A percentile compares a stretch with the other conserved stretches of the same genome.
phyloP scores from a whole-genome alignment of 1,140 invertebrate genomes.

The Zaprionus ghesquierei region DNA sequence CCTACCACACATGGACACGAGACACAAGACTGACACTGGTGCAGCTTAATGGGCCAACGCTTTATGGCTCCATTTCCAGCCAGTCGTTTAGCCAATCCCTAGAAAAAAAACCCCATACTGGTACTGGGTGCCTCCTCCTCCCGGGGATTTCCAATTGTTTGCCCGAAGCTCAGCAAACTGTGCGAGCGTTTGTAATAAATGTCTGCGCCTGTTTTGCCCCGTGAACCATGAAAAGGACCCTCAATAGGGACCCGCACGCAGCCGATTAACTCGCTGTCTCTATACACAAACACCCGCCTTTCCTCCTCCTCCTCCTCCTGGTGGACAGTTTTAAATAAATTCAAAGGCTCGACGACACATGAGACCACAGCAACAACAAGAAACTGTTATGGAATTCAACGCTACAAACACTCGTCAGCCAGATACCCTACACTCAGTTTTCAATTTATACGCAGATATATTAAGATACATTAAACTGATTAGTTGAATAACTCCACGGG shows the following conservation, averaged over 20 bases:
- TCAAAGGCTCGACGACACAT: conserved; percentile 17
- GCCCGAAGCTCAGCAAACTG: conserved; percentile 53
- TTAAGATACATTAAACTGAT: too few relatives aligned
- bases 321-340: conserved; percentile 55
- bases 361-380: background rate
- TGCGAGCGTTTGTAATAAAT: conserved; percentile 60
- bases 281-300: too few relatives aligned
- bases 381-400: background rate
- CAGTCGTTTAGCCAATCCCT: conserved; percentile 32
- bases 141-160: conserved; percentile 31
- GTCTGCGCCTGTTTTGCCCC: conserved; percentile 19
- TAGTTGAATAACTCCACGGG: too few relatives aligned
- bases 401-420: background rate
- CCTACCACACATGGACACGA: conserved; percentile 7
- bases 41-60: conserved; percentile 34
- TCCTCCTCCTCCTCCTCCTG: background rate
- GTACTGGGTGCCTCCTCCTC: background rate
- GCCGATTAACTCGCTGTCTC: background rate
- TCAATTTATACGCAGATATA: too few relatives aligned
- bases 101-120: background rate
- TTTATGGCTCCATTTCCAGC: conserved; percentile 59
- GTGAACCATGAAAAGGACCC: conserved; percentile 35
- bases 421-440: background rate
- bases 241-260: conserved; percentile 20
- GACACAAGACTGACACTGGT: conserved; percentile 18